phyloP scores from a whole-genome alignment of 2,113 vertebrate species.

The Apodemus speciosus region DNA sequence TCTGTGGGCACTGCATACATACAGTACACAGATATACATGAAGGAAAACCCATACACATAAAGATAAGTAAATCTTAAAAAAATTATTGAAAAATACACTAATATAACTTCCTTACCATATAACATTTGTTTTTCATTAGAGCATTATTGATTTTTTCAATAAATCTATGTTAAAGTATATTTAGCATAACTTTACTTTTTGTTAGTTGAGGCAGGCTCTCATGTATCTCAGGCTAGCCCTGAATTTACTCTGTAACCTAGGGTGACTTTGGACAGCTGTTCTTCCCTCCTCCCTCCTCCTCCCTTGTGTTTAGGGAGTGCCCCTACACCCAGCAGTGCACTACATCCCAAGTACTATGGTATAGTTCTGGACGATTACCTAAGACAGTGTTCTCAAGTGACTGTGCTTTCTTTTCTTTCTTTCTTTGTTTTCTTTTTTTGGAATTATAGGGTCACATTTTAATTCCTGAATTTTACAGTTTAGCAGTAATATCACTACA shows the following conservation, averaged over 20 bases:
- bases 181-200: neutral
- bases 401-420: constrained; percentile 5
- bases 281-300: neutral
- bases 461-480: no score
- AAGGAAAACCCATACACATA: neutral
- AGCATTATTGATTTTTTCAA: neutral
- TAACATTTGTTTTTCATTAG: neutral
- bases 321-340: neutral
- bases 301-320: no score
- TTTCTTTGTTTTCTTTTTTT: no score
- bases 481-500: no score
- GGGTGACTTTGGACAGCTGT: neutral
- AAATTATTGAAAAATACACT: neutral
- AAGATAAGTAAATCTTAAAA: neutral
- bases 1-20: neutral
- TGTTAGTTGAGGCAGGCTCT: neutral
- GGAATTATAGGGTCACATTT: no score
- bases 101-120: neutral
- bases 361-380: neutral
- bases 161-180: neutral
- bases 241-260: neutral
- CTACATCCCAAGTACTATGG: neutral
- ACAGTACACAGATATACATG: neutral
- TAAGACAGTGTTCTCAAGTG: neutral
- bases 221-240: neutral